Base-by-base conservation (phyloP, 2,888 invertebrate species). In the Dinocampus coccinellae region DNA sequence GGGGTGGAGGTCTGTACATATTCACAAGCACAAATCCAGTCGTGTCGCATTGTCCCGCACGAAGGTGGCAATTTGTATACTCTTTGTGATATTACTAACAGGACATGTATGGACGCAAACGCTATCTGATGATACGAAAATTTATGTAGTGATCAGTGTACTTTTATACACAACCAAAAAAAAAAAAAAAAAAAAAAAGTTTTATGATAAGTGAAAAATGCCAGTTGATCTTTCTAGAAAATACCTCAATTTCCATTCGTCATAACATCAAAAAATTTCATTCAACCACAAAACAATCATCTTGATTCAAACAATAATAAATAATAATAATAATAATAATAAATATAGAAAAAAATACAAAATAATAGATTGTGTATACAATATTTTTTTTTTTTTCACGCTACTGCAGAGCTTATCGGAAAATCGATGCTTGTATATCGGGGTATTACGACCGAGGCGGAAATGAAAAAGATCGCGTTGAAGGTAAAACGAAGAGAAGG, bases 11-110 rank as follows among this genome's bases (percentile, higher is more conserved):
- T 26, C 29, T 13, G 7, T 53, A 11, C 33, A 33, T 62, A 66
- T 63, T 42, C 65, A 33, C 58, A 47, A 61, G 53, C 64, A 73
- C 67, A 72, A 63, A 64, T 70, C 58, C 70, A 72, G 66, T 73
- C 76, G 74, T 77, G 78, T 81, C 73, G 77, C 73, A 79, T 81
- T 81, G 78, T 81, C 74, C 80, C 39, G 57, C 69, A 66, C 55
- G 69, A 75, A 80, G 79, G 79, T 79, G 78, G 80, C 81, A 81
- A 81, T 81, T 81, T 81, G 80, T 81, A 79, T 75, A 9, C 77
- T 75, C 73, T 78, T 80, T 81, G 77, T 81, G 73, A 70, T 69
- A 61, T 70, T 73, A 74, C 78, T 77, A 76, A 75, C 74, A 77
- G 71, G 80, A 78, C 77, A 78, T 74, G 76, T 74, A 75, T 75